These are phyloP conservation scores for Leptinotarsa defecta DNA, from an alignment of 1,140 invertebrate genomes.

Conservation along the genomic window DNA sequence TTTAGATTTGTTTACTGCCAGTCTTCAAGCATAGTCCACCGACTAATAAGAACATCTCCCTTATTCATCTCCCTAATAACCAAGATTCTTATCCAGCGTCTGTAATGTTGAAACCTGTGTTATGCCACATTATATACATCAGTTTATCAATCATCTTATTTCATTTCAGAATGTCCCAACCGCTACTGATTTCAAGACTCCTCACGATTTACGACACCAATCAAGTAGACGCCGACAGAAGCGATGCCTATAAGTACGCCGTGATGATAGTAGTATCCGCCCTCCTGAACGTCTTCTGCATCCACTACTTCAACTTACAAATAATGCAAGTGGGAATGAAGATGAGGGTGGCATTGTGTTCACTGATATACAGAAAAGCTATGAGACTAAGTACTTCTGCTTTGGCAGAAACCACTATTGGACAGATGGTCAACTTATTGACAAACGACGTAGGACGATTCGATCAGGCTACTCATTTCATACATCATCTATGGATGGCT, in stretches of 20 bases:
- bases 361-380: slow-evolving; percentile 83
- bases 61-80: too few species aligned
- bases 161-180: slow-evolving; percentile 45
- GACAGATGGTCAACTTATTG: slow-evolving; percentile 83
- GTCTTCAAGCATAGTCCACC: too few species aligned
- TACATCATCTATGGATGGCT: slow-evolving; percentile 72
- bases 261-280: slow-evolving; percentile 70
- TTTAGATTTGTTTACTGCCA: too few species aligned
- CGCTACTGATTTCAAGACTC: slow-evolving; percentile 42
- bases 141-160: not conserved
- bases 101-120: too few species aligned
- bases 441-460: slow-evolving; percentile 81
- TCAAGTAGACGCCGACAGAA: slow-evolving; percentile 50
- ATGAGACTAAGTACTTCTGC: slow-evolving; percentile 67
- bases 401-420: slow-evolving; percentile 74
- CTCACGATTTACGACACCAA: slow-evolving; percentile 63
- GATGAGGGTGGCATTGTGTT: slow-evolving; percentile 76
- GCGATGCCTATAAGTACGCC: slow-evolving; percentile 70
- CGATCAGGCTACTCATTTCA: slow-evolving; percentile 66
- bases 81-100: too few species aligned
- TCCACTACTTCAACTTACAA: slow-evolving; percentile 81
- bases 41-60: too few species aligned
- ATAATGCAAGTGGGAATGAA: slow-evolving; percentile 78
- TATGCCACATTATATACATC: too few species aligned
- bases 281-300: slow-evolving; percentile 66